Evolutionary conservation across 2,888 invertebrate genomes (phyloP), one percentile per base, ranked within the genome.

Genomic region (Pinctada fucata): DNA sequence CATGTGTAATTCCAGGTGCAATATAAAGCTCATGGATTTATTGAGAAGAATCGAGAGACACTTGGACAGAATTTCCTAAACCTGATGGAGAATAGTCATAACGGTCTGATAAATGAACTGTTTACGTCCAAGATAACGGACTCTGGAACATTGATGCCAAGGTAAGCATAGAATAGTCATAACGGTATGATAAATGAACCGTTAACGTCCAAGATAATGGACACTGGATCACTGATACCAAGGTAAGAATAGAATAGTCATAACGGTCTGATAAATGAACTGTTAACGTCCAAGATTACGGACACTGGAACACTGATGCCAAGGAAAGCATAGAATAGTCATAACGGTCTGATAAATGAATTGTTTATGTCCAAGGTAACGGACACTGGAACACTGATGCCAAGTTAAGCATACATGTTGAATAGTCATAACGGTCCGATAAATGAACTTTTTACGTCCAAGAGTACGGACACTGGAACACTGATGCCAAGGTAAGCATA

Each of bases 1-100:
- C 31, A 31, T 31, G 31, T 31, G 31, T 31, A 31, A 31, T 31
- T 63, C 3, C 51, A 96, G 90, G 99, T 99, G 0, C 96, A 80
- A 3, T 91, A 91, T 78, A 77, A 83, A 70, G 87, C 89, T 31
- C 73, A 71, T 8, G 88, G 89, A 0, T 88, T 91, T 67, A 85
- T 91, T 64, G 89, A 89, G 80, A 90, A 89, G 83, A 91, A 91
- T 81, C 69, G 89, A 70, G 89, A 91, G 81, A 88, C 85, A 3
- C 78, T 91, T 64, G 87, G 89, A 50, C 70, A 82, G 16, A 86
- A 88, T 64, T 82, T 90, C 76, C 70, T 85, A 58, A 87, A 84
- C 72, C 83, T 88, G 78, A 87, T 90, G 88, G 88, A 87, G 79
- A 85, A 86, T 79, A 89, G 89, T 78, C 83, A 84, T 64, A 89